Evolutionary conservation across 2,888 invertebrate species (phyloP).

Genomic region (Sinhomidia bicolor): DNA sequence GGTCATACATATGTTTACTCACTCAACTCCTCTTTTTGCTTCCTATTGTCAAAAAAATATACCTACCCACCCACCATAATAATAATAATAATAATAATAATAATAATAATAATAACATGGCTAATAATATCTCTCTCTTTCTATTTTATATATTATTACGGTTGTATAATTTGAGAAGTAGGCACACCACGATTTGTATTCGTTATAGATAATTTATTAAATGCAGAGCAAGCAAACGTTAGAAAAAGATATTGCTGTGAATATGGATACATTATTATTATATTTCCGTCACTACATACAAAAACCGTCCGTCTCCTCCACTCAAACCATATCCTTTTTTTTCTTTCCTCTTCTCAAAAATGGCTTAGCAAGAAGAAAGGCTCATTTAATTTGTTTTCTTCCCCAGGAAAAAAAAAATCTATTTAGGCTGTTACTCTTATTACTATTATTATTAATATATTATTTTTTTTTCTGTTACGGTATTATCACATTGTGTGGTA

Average conservation of each 20-base stretch:
- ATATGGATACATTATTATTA: background rate
- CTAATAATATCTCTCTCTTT: too few relatives aligned
- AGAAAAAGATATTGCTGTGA: background rate
- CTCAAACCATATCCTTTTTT: background rate
- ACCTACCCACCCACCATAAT: background rate
- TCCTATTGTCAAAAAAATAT: slow-evolving; percentile 25
- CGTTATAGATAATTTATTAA: slow-evolving; percentile 4
- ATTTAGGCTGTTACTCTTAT: background rate
- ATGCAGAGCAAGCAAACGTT: background rate
- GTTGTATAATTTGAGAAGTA: background rate
- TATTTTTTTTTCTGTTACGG: background rate
- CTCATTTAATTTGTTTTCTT: slow-evolving; percentile 11
- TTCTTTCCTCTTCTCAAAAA: background rate
- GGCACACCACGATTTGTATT: slow-evolving; percentile 2
- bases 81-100: too few relatives aligned
- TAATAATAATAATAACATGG: too few relatives aligned
- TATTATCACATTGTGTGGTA: too few relatives aligned
- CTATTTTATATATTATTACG: background rate
- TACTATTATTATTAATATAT: slow-evolving; percentile 2
- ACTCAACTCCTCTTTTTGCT: slow-evolving; percentile 39
- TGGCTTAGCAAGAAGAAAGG: slow-evolving; percentile 32
- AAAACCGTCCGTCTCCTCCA: too few relatives aligned
- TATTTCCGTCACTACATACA: background rate
- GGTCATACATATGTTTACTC: slow-evolving; percentile 69
- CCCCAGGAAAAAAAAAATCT: too few relatives aligned